Conservation (phyloP, 2,113 vertebrate genomes). For the Dendropsophus ebraccatus region DNA sequence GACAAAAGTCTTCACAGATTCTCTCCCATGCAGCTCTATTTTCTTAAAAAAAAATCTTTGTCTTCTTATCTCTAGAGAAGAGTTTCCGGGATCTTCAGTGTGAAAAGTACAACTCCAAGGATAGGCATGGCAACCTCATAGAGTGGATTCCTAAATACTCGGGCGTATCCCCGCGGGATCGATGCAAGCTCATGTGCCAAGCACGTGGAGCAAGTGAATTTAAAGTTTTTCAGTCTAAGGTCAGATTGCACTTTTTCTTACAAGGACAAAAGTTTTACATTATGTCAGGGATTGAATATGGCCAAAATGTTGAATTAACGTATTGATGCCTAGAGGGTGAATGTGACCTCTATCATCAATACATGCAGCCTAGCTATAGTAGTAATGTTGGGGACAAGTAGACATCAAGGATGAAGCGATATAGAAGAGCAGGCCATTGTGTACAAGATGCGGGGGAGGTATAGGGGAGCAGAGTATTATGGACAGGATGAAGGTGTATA, state of each 20-base stretch:
- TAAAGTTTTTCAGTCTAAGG: constrained; percentile 95
- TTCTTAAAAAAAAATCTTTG: constrained; percentile 13
- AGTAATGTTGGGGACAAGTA: too few relatives aligned
- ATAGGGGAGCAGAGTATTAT: too few relatives aligned
- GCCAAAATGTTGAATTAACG: neutral
- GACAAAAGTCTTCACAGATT: neutral
- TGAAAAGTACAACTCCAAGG: constrained; percentile 88
- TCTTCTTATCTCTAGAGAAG: constrained; percentile 73
- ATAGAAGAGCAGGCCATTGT: too few relatives aligned
- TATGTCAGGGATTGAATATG: neutral
- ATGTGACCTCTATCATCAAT: too few relatives aligned
- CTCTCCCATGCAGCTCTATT: neutral
- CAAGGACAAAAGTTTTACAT: neutral
- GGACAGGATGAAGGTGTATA: too few relatives aligned
- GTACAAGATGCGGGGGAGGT: too few relatives aligned
- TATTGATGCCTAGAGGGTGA: too few relatives aligned
- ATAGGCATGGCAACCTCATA: constrained; percentile 79
- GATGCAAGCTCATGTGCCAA: constrained; percentile 93
- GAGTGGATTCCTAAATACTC: constrained; percentile 95
- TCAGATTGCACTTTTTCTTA: constrained; percentile 63
- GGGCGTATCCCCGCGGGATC: constrained; percentile 88
- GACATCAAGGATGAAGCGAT: too few relatives aligned
- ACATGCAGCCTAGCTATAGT: too few relatives aligned
- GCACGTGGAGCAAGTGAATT: constrained; percentile 89
- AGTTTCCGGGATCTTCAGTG: constrained; percentile 97